Base-by-base conservation (phyloP, 2,888 invertebrate species). In the Idaea dimidiata region DNA sequence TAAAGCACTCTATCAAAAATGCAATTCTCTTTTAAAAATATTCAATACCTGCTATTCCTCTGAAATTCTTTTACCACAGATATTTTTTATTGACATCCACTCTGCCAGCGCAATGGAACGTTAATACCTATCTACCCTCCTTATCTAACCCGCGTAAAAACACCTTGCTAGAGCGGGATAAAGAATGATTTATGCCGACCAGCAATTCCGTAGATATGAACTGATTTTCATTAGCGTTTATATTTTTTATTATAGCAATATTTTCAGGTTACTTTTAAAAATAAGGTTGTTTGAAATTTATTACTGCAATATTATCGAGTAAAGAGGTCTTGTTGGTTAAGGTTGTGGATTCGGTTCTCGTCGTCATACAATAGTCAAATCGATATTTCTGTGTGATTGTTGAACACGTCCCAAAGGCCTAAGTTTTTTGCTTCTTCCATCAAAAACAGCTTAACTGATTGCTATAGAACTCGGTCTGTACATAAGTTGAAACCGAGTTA, bases 1-100 rank as follows among this genome's bases (percentile, higher is more conserved):
- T 24, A 24, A 24, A 24, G 24, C 24, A n/a, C 24, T 24, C 24
- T 24, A 24, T 24, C 24, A 5, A 24, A 24, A 24, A 24, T 24
- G 24, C 24, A 24, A 24, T 24, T 24, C 43, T 10, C 43, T 10
- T 14, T 10, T 7, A 2, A 10, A 43, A 43, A 10, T 7, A 8
- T 43, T 43, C 2, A 54, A 16, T 54, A 54, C 1, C 17, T 14
- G 18, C 18, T 56, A 56, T 17, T 59, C 63, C 60, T 54, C n/a
- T 61, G 63, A 65, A 66, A 68, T 62, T 65, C 66, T 66, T 66
- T 59, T 62, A 63, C 33, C 62, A 61, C 54, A 63, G 67, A 68
- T 70, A 68, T 67, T 66, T 68, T 70, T 70, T 68, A 68, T 66
- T 68, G 64, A 65, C 64, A 62, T 58, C 61, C 60, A 32, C 61